Conservation (phyloP, 53 echinoderm and acorn worm species). For the Holothuria scabra region DNA sequence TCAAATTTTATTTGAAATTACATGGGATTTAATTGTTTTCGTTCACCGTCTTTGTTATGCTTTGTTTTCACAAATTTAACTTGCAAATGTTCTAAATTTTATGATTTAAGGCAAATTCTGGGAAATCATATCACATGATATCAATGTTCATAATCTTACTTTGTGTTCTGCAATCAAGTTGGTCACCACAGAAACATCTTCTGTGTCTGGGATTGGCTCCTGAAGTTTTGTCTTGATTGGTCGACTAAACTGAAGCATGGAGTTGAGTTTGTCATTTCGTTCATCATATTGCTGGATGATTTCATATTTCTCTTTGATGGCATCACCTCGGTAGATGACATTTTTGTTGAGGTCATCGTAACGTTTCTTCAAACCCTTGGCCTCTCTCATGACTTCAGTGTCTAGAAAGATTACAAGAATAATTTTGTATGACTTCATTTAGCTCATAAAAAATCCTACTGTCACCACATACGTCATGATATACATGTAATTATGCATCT, state of each 20-base stretch:
- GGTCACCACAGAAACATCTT: conserved; percentile 73
- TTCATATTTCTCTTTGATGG: conserved; percentile 81
- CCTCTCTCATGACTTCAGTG: conserved; percentile 93
- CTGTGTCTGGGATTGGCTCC: conserved; percentile 80
- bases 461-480: not conserved
- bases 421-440: too few relatives aligned
- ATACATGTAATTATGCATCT: not conserved
- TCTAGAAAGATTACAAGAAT: conserved; percentile 47
- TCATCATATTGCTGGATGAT: conserved; percentile 82
- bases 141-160: conserved; percentile 34
- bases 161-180: conserved; percentile 85
- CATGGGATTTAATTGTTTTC: too few relatives aligned
- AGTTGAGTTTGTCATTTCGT: conserved; percentile 77
- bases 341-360: conserved; percentile 88
- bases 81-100: too few relatives aligned
- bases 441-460: not conserved
- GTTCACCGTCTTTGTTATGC: too few relatives aligned
- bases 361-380: conserved; percentile 74
- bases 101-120: too few relatives aligned
- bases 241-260: conserved; percentile 81
- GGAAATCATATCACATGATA: too few relatives aligned
- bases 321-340: conserved; percentile 75
- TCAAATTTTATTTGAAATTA: too few relatives aligned
- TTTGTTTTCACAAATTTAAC: too few relatives aligned
- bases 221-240: conserved; percentile 89